Evolutionary conservation across 2,888 invertebrate genomes (phyloP), one percentile per base, ranked within the genome.

Genomic region (Yponomeuta evonymella): DNA sequence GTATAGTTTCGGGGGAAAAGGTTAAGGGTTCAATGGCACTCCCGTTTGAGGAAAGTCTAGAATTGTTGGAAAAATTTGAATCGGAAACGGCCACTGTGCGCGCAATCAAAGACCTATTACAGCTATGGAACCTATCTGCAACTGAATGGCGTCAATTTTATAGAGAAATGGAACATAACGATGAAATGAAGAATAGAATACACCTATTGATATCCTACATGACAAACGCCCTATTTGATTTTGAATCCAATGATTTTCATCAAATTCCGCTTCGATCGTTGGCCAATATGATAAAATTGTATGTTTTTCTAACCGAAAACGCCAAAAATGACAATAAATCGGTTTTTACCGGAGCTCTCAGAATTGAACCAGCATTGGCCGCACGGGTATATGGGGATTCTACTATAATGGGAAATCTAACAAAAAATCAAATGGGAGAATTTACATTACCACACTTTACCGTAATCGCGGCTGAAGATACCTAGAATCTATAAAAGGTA

Each of bases 361-460:
- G 62, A 62, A 62, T 62, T 23, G 62, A 62, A 62, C 62, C 62
- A 15, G 62, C n/a, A 15, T 23, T 62, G 6, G 62, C 62, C 15
- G 15, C 62, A 62, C 62, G 4, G 15, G 62, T 62, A 10, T 62
- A 62, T 15, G 62, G 62, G 12, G 62, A 62, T 15, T 62, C 62
- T 62, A 62, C 62, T 11, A 62, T 62, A 23, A 15, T 62, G 23
- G 62, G 62, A 62, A 62, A 62, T 23, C 62, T 62, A 23, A 62
- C 62, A 62, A 62, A 62, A 62, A 62, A 6, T 23, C 62, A 62
- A 62, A 62, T 62, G 62, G 62, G 62, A 15, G 62, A 62, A 23
- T 62, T 62, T 62, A 62, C 23, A 23, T 15, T 62, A 23, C 62
- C 62, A 23, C 62, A 62, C 23, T 62, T 62, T 62, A 23, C 62